Conservation (phyloP, 2,888 invertebrate species). For the Cryptocheilus praepositus region DNA sequence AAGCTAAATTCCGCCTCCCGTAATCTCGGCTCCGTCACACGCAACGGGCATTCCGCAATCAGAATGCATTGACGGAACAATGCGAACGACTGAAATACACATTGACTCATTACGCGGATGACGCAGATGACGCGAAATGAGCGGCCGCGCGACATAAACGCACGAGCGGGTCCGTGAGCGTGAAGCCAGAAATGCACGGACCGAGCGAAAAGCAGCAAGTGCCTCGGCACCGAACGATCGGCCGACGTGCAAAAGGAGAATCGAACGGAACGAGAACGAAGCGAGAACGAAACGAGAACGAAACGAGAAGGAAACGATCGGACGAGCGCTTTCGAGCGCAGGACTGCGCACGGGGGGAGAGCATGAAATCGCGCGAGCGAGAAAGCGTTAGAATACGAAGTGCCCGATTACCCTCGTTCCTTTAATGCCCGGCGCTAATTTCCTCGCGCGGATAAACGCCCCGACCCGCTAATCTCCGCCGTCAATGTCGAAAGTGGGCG, state of each 20-base stretch:
- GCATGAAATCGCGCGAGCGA: not conserved
- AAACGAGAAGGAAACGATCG: not conserved
- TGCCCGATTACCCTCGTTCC: too few relatives aligned
- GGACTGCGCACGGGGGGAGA: not conserved
- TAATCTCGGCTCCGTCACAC: too few relatives aligned
- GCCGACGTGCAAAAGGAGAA: not conserved
- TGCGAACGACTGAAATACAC: too few relatives aligned
- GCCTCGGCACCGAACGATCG: not conserved
- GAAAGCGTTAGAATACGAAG: not conserved
- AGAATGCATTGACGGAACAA: too few relatives aligned
- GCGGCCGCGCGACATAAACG: not conserved
- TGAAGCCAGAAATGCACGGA: too few relatives aligned
- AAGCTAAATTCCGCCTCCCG: too few relatives aligned
- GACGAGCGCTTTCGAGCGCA: not conserved
- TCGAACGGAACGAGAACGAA: not conserved
- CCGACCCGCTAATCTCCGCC: too few relatives aligned
- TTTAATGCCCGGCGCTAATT: too few relatives aligned
- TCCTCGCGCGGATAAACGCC: too few relatives aligned
- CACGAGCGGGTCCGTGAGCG: not conserved
- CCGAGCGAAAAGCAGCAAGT: not conserved
- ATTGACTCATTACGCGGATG: too few relatives aligned
- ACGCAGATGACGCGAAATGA: not conserved
- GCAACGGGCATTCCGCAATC: too few relatives aligned
- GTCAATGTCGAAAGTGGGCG: not conserved
- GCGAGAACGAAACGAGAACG: too few relatives aligned